Base-by-base conservation (phyloP, 2,113 vertebrate genomes). In the Mesitornis unicolor region DNA sequence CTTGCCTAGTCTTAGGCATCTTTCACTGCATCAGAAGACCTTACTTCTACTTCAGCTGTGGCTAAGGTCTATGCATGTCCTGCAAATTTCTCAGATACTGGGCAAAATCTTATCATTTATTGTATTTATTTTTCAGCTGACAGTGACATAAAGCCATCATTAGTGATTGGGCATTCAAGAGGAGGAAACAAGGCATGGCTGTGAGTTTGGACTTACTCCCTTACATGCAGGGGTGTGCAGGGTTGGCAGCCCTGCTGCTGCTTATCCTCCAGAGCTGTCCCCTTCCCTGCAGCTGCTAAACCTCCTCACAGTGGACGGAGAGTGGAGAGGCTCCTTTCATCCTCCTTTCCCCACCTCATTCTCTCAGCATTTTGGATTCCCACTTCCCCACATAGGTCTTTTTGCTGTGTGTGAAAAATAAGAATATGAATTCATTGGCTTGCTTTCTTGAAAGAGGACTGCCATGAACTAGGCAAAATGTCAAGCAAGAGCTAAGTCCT, bases 201-300 rank as follows among this genome's bases (percentile, higher is more conserved):
- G 26, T 69, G 63, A 38, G 35, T 78, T 79, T 59, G n/a, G 36
- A 56, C 14, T 29, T 54, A 22, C 47, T 65, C 13, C 13, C 29
- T 51, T 14, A 11, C 19, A 47, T 0, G 4, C 29, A 82, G 43
- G 21, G 7, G 8, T 69, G 38, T 54, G 42, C 51, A 56, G 36
- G 43, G 22, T 21, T 71, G 42, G 33, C n/a, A 86, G 19, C 6
- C 56, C 22, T 60, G 40, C 33, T 65, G 24, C n/a, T 61, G 50
- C 29, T 38, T 59, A 6, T 28, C n/a, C 33, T 26, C 9, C 0
- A 0, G 48, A 77, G 13, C 31, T 73, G 18, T 10, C 6, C 29
- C 12, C 8, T 78, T 59, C 18, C 26, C 71, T 83, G 35, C 31
- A 71, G 56, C 48, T 93, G 70, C 57, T 54, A 74, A 25, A 61